A percentile compares a stretch with the other conserved stretches of the same genome.
Evolutionary conservation across 35 echinoderm and acorn worm genomes (phyloP).

Genomic region (Chiridota heheva): DNA sequence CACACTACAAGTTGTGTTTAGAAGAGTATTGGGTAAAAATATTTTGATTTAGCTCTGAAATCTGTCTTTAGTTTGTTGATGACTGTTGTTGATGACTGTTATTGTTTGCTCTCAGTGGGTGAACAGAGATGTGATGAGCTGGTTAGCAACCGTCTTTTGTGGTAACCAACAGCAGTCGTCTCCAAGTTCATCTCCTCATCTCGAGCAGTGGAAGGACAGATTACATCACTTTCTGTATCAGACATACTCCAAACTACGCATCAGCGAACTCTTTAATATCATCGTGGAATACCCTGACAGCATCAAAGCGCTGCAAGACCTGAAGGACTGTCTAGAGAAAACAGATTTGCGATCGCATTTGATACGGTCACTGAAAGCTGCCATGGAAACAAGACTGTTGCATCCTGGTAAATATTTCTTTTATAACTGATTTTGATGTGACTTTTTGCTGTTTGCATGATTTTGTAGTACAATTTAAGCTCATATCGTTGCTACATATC

Average conservation of each 20-base stretch:
- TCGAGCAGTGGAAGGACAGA: constrained; percentile 85
- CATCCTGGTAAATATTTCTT: constrained; percentile 71
- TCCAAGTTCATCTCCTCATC: constrained; percentile 27
- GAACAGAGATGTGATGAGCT: constrained; percentile 83
- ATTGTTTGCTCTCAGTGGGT: constrained; percentile 75
- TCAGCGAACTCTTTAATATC: constrained; percentile 95
- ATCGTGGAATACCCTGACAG: constrained; percentile 98
- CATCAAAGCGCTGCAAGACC: constrained; percentile 75
- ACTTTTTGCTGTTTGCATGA: not conserved
- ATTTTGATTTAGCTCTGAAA: too few species aligned
- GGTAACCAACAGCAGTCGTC: constrained; percentile 45
- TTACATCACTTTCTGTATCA: constrained; percentile 89
- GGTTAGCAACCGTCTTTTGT: constrained; percentile 77
- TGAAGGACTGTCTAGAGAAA: constrained; percentile 86
- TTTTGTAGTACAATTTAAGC: not conserved
- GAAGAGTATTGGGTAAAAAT: too few species aligned
- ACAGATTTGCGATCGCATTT: constrained; percentile 81
- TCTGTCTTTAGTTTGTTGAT: too few species aligned
- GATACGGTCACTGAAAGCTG: constrained; percentile 72
- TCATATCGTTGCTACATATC: not conserved
- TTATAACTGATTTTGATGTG: not conserved
- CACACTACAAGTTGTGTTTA: too few species aligned
- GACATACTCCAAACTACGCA: constrained; percentile 84
- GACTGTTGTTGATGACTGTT: too few species aligned
- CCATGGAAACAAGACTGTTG: constrained; percentile 87